These are phyloP conservation scores for Atherinosoma microstoma DNA, from an alignment of 2,797 vertebrate genomes.

Conservation along the genomic window DNA sequence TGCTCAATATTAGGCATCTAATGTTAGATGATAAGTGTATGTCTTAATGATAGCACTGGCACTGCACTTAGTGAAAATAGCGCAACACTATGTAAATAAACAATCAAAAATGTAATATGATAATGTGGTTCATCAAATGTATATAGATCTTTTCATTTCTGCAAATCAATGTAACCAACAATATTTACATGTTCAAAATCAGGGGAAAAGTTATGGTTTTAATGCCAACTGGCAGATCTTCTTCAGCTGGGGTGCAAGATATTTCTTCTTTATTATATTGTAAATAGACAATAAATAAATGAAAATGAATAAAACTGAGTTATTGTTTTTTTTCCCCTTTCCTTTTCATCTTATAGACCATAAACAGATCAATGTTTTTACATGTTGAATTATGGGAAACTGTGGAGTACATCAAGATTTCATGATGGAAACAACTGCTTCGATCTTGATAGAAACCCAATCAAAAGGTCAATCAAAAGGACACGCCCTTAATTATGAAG, in stretches of 20 bases:
- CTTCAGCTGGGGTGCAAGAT: neutral
- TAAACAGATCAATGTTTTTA: neutral
- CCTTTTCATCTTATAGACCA: neutral
- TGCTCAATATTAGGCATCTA: neutral
- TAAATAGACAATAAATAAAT: conserved; percentile 69
- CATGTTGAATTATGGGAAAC: too few species aligned
- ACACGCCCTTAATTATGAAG: too few species aligned
- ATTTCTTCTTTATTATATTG: conserved; percentile 28
- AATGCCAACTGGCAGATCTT: conserved; percentile 7
- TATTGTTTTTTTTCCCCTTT: neutral
- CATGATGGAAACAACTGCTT: too few species aligned
- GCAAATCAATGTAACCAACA: conserved; percentile 28
- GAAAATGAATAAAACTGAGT: conserved; percentile 2
- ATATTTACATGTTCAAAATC: conserved; percentile 13
- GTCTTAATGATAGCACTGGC: conserved; percentile 19
- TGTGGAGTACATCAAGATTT: too few species aligned
- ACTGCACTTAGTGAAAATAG: conserved; percentile 24
- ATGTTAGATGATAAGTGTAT: conserved; percentile 8
- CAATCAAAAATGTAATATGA: conserved; percentile 20
- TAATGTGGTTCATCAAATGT: conserved; percentile 44
- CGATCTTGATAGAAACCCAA: too few species aligned
- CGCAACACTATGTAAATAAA: conserved; percentile 22
- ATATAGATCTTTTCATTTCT: conserved; percentile 38
- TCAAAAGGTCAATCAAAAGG: too few species aligned
- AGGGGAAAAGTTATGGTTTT: conserved; percentile 17